Base-by-base conservation (phyloP, 2,888 invertebrate genomes). In the Trichacis sp. region DNA sequence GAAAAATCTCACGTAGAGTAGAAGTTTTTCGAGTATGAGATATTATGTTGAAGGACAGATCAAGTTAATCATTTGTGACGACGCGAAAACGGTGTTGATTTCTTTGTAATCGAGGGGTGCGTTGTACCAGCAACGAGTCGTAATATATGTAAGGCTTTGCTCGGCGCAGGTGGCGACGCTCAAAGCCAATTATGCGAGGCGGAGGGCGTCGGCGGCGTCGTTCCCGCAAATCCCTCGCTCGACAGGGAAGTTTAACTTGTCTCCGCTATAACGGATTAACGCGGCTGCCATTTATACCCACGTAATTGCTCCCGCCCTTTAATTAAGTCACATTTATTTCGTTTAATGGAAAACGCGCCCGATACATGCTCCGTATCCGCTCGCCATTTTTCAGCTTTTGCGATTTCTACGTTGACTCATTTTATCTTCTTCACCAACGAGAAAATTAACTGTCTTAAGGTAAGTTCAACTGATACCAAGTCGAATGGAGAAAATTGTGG, bases 161-260 rank as follows among this genome's bases (percentile, higher is more conserved):
- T 68, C 63, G 76, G 77, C 83, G 80, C 83, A 84, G 83, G 83
- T 84, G 83, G 79, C 76, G 79, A 78, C 77, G 83, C 77, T 84
- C 83, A 84, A 78, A 84, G 83, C 81, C 83, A 84, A 84, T 84
- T 84, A 83, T 83, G 82, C 81, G 81, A 79, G 78, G 77, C 79
- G 76, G 75, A 78, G 76, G 75, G 61, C 57, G 75, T 76, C 72
- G 74, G 73, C 70, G 65, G 60, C 75, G 76, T 75, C 76, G 77
- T 74, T 76, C 71, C 77, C 77, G 77, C 78, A 78, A 77, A 78
- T 79, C 79, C 76, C 78, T 62, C 60, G 63, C 66, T 59, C 53
- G 57, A 61, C 65, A 63, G 73, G 73, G 77, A 76, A 78, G 77
- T 79, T 79, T 78, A 78, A 77, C 77, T 80, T 82, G 81, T 81